Evolutionary conservation across 1,140 invertebrate genomes (phyloP).

Genomic region (Macrobrachium rosenbergii): DNA sequence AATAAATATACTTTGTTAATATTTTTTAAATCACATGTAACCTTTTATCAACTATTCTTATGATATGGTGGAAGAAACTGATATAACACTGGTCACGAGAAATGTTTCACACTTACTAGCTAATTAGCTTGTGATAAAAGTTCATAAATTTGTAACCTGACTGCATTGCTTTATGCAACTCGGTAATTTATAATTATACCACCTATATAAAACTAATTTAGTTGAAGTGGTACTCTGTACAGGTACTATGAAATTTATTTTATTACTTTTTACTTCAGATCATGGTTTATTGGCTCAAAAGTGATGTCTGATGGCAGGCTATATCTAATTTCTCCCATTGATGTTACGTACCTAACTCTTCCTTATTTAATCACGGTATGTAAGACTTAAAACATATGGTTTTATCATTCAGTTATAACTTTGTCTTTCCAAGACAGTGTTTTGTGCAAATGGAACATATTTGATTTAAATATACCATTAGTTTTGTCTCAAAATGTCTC

Average conservation of each 20-base stretch:
- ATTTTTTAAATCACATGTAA: too few relatives aligned
- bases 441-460: not conserved
- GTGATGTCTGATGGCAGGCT: slow-evolving; percentile 55
- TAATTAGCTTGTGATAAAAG: not conserved
- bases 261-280: slow-evolving; percentile 36
- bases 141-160: too few relatives aligned
- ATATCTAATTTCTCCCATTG: slow-evolving; percentile 43
- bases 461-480: too few relatives aligned
- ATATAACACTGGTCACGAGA: not conserved
- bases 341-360: slow-evolving; percentile 50
- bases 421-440: not conserved
- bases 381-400: not conserved
- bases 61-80: too few relatives aligned
- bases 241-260: not conserved
- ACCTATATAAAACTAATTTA: not conserved
- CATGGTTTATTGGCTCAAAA: slow-evolving; percentile 57
- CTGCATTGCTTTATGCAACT: not conserved
- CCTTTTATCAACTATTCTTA: too few relatives aligned
- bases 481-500: too few relatives aligned
- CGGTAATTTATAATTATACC: not conserved
- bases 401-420: not conserved
- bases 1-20: too few relatives aligned
- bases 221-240: not conserved
- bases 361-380: slow-evolving; percentile 60
- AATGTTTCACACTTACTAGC: not conserved